Percentiles rank a stretch among this genome's conserved stretches.
Conservation (phyloP, 2,888 invertebrate species). For the Callosobruchus maculatus region DNA sequence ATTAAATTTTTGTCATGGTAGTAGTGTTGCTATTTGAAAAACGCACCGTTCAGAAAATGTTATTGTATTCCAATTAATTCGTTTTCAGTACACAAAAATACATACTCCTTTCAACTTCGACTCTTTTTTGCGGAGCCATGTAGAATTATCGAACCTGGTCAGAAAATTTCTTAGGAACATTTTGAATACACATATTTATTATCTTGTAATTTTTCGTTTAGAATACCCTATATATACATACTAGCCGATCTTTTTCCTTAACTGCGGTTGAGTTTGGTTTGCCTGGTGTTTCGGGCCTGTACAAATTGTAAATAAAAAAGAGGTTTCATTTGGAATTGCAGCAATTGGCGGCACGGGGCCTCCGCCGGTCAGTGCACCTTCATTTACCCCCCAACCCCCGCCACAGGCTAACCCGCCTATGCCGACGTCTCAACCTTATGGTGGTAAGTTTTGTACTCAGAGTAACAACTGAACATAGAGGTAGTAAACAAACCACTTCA, state of each 20-base stretch:
- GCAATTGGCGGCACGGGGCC: constrained; percentile 52
- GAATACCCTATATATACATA: neutral
- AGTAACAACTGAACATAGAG: no score
- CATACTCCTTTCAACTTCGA: no score
- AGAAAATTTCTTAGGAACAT: neutral
- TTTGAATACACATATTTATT: neutral
- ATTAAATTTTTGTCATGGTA: no score
- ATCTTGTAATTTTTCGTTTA: neutral
- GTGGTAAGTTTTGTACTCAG: constrained; percentile 43
- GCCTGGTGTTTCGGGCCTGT: constrained; percentile 15
- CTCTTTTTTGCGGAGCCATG: no score
- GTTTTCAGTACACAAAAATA: no score
- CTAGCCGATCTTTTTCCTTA: neutral
- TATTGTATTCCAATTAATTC: no score
- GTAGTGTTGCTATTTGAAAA: no score
- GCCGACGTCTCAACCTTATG: constrained; percentile 50
- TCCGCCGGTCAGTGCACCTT: constrained; percentile 56
- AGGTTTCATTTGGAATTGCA: constrained; percentile 32
- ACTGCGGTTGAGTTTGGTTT: constrained; percentile 22
- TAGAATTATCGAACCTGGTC: neutral
- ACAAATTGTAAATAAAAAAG: constrained; percentile 24
- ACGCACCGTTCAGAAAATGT: no score
- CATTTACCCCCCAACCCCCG: constrained; percentile 63
- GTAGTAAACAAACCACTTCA: no score
- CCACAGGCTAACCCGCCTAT: constrained; percentile 55